Evolutionary conservation across 2,797 vertebrate genomes (phyloP), one percentile per base, ranked within the genome.

Genomic region (Lemur catta): DNA sequence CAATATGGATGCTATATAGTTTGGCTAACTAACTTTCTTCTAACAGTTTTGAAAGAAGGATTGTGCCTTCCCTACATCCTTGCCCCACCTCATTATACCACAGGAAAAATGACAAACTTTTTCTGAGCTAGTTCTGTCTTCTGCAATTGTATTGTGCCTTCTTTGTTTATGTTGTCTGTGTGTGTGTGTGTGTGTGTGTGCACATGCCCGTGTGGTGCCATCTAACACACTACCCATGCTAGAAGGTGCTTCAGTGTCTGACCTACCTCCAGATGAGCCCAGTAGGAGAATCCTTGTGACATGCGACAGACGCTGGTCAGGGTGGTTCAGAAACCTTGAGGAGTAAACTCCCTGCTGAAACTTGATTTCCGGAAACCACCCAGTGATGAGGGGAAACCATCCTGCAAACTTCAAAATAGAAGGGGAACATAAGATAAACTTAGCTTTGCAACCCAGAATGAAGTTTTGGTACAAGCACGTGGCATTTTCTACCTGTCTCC

Each of bases 61-160:
- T 3, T 22, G 1, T 52, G 7, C 5, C 15, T 1, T 30, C 1
- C 8, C 1, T 67, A 28, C 5, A 12, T 20, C 0, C 24, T 52
- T n/a, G 43, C 1, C 3, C 43, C 7, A 38, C 33, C 20, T 28
- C 17, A 43, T 79, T 63, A 69, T 85, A 12, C 46, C 8, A 18
- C 24, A 55, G 26, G 35, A 41, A 78, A 78, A 67, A n/a, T 41
- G 20, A 4, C 0, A 43, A 18, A 63, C 4, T 86, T 22, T 43
- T 92, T 4, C 65, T 88, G 35, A 79, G 13, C 17, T 41, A 52
- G 14, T 43, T 97, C 35, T 86, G 2, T 61, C 57, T 78, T 38
- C n/a, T 75, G 38, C 41, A 76, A 7, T n/a, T 67, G 9, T 63
- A 24, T 72, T 52, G 17, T 35, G 15, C 11, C 41, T 59, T 91